phyloP scores from a whole-genome alignment of 2,888 invertebrate genomes.

The Xestia ashworthii region DNA sequence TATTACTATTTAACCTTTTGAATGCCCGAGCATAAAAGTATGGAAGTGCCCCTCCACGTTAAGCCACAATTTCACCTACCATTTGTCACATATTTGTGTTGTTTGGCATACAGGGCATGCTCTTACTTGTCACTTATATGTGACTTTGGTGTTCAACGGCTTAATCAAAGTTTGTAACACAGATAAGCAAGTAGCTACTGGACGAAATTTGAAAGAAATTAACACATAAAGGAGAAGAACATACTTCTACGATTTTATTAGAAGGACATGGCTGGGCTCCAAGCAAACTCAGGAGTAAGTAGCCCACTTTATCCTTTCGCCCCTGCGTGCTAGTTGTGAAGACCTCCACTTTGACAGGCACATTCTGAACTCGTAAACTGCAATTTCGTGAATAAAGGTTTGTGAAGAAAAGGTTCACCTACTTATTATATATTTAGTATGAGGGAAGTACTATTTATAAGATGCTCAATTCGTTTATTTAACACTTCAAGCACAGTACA shows the following conservation, averaged over 20 bases:
- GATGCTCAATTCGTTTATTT: no score
- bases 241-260: constrained; percentile 85
- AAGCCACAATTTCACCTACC: no score
- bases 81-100: no score
- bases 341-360: constrained; percentile 94
- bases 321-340: constrained; percentile 89
- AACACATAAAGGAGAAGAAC: background rate
- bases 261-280: constrained; percentile 92
- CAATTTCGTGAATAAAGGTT: constrained; percentile 58
- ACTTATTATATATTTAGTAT: background rate
- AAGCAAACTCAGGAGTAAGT: constrained; percentile 92
- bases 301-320: constrained; percentile 92
- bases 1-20: background rate
- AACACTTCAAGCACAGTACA: no score
- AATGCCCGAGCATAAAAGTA: no score
- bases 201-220: background rate
- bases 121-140: no score
- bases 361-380: constrained; percentile 93
- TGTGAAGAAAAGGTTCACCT: no score
- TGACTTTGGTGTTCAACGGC: no score
- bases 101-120: no score
- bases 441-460: no score
- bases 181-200: background rate
- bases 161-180: background rate
- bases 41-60: no score